Conservation (phyloP, 2,888 invertebrate genomes). For the Muschampia staudingeri region DNA sequence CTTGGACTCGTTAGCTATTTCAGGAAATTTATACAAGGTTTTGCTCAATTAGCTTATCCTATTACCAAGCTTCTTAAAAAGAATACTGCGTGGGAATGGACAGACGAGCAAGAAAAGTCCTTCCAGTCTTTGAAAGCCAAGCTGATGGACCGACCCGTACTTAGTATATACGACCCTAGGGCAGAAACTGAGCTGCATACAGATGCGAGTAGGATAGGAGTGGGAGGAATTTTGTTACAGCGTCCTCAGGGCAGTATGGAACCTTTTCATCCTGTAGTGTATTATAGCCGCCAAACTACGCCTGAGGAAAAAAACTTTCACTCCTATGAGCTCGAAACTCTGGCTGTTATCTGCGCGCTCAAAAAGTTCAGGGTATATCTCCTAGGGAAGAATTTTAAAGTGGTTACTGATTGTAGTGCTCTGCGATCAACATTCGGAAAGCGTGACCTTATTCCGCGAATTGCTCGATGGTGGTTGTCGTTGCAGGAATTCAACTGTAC, state of each 20-base stretch:
- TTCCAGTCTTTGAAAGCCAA: not conserved
- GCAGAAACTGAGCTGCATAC: constrained; percentile 72
- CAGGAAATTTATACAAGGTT: constrained; percentile 55
- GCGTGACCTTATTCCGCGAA: constrained; percentile 65
- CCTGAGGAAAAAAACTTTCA: constrained; percentile 24
- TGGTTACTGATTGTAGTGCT: constrained; percentile 71
- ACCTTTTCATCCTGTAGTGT: not conserved
- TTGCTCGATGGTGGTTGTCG: constrained; percentile 72
- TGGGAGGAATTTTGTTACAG: constrained; percentile 24
- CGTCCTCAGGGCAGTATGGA: not conserved
- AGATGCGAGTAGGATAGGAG: constrained; percentile 74
- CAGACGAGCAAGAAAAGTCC: constrained; percentile 3
- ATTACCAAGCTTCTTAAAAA: constrained; percentile 54
- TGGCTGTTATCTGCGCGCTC: constrained; percentile 71
- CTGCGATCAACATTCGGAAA: constrained; percentile 69
- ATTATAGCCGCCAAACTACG: constrained; percentile 18
- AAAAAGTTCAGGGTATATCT: constrained; percentile 29
- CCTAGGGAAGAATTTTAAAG: constrained; percentile 37
- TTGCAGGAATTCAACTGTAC: constrained; percentile 71
- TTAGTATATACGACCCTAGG: constrained; percentile 58
- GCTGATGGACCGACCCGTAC: constrained; percentile 59
- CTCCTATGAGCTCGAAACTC: constrained; percentile 71
- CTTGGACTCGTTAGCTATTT: constrained; percentile 51
- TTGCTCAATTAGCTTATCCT: constrained; percentile 53
- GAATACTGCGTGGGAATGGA: constrained; percentile 61